Base-by-base conservation (phyloP, 2,888 invertebrate genomes). In the Brachypterus glaber region DNA sequence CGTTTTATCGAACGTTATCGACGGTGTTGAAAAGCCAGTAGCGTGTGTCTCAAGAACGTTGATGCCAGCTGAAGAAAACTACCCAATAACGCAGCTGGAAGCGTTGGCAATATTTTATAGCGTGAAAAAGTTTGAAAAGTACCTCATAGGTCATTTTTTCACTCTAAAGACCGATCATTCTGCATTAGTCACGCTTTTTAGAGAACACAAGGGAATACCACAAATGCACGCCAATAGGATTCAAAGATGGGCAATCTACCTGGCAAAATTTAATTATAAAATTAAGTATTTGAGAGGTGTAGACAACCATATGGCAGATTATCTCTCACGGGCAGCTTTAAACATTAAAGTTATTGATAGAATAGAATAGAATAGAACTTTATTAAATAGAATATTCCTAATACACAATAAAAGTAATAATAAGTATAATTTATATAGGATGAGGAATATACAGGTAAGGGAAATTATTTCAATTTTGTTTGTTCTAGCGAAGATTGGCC, bases 21-120 rank as follows among this genome's bases (percentile, higher is more conserved):
- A 40, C 15, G 27, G 29, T 17, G 17, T 26, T 15, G 41, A 41
- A 21, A 34, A 21, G 7, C 27, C 35, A 7, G 31, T 41, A 7
- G 30, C 25, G 7, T 45, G 26, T 32, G 35, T 30, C 2, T 45
- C 43, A 1, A 31, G 45, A 17, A 44, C 38, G 0, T 37, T 45
- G 13, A 15, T 18, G 11, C 16, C 16, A 25, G 16, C 37, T 17
- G 47, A 45, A 35, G 27, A 21, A 17, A 15, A 4, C 3, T 34
- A 30, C 14, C 8, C 35, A 5, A 26, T 17, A 3, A 29, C 26
- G 3, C 14, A 34, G 5, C 4, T 5, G 11, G 24, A 21, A 21
- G 24, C 24, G n/a, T n/a, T n/a, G n/a, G n/a, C n/a, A n/a, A 21
- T 21, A 21, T 21, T 8, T 29, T 29, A 9, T 11, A 11, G 30